phyloP scores from a whole-genome alignment of 2,888 invertebrate species.

The Crematogaster levior region DNA sequence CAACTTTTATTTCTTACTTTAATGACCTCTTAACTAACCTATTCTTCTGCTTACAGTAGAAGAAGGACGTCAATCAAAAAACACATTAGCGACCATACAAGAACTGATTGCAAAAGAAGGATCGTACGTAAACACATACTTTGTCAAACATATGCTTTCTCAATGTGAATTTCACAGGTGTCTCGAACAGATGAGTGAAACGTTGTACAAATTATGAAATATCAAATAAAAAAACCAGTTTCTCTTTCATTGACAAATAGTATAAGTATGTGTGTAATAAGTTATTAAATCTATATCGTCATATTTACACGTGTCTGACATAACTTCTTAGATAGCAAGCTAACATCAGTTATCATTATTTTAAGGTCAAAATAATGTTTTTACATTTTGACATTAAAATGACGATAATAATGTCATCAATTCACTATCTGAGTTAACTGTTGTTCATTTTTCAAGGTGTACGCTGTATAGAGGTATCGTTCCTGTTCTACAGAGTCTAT shows the following conservation, averaged over 20 bases:
- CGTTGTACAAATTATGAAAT: not conserved
- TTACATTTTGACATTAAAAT: too few species aligned
- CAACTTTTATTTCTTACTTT: not conserved
- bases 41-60: conserved; percentile 88
- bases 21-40: not conserved
- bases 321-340: too few species aligned
- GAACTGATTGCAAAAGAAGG: conserved; percentile 86
- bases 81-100: conserved; percentile 89
- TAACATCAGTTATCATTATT: too few species aligned
- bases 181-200: not conserved
- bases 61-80: conserved; percentile 89
- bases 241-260: not conserved
- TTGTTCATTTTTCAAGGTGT: conserved; percentile 84
- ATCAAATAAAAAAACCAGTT: not conserved
- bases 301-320: not conserved
- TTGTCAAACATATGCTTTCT: not conserved
- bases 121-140: conserved; percentile 86
- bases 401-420: too few species aligned
- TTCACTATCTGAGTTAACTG: too few species aligned
- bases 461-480: conserved; percentile 92
- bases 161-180: not conserved
- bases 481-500: conserved; percentile 94
- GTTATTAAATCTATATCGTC: not conserved
- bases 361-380: too few species aligned
- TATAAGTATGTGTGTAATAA: not conserved